phyloP scores from a whole-genome alignment of 2,888 invertebrate species.

The Corbicula japonica region DNA sequence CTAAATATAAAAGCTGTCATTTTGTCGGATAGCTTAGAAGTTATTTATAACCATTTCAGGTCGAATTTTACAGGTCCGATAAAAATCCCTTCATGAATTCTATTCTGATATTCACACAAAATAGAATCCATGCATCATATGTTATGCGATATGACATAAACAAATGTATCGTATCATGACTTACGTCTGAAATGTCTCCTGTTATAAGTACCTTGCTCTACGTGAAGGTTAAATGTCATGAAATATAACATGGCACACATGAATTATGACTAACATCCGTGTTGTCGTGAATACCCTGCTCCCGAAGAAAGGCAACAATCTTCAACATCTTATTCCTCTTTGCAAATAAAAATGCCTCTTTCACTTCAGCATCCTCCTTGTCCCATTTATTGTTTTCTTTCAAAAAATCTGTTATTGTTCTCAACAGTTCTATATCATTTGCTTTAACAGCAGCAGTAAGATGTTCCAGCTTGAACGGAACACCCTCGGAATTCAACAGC shows the following conservation, averaged over 20 bases:
- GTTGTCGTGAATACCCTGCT: slow-evolving; percentile 33
- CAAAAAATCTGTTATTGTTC: slow-evolving; percentile 38
- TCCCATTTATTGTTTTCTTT: slow-evolving; percentile 38
- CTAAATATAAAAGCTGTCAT: too few species aligned
- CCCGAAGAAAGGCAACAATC: slow-evolving; percentile 37
- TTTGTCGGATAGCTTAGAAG: too few species aligned
- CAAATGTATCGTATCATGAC: too few species aligned
- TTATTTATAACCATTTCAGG: too few species aligned
- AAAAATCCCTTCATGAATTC: too few species aligned
- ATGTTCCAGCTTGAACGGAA: slow-evolving; percentile 49
- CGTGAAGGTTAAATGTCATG: neutral
- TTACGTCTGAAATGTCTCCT: too few species aligned
- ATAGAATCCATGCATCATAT: too few species aligned
- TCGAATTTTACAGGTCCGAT: too few species aligned
- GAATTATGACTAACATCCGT: neutral
- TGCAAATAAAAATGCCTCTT: slow-evolving; percentile 41
- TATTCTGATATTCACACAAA: too few species aligned
- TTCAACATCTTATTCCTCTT: slow-evolving; percentile 20
- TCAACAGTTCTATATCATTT: slow-evolving; percentile 39
- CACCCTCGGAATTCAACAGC: slow-evolving; percentile 37
- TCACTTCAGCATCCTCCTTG: slow-evolving; percentile 8
- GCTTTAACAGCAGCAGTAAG: slow-evolving; percentile 53
- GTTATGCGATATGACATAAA: too few species aligned
- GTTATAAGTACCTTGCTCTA: too few species aligned
- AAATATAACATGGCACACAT: slow-evolving; percentile 35